These are phyloP conservation scores for Fulmarus glacialis DNA, from an alignment of 2,113 vertebrate genomes.

Conservation along the genomic window DNA sequence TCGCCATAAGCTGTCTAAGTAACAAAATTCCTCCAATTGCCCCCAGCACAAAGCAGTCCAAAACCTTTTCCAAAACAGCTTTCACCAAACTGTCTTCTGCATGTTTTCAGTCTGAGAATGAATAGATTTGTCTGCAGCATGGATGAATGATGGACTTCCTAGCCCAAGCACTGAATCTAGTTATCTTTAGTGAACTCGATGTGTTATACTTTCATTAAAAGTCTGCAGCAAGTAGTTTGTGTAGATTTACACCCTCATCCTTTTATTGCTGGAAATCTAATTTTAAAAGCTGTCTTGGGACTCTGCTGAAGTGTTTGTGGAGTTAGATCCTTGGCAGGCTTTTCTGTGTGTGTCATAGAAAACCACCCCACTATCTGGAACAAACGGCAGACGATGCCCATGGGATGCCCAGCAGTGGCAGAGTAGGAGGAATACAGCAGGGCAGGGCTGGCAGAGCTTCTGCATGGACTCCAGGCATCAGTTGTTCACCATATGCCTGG, in stretches of 20 bases:
- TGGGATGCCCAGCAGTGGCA: background rate
- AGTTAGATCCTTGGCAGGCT: background rate
- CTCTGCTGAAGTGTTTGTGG: background rate
- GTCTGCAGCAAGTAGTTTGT: background rate
- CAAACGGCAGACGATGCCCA: background rate
- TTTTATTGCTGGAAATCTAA: conserved; percentile 16
- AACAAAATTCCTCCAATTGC: background rate
- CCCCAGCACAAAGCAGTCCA: background rate
- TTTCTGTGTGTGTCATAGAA: background rate
- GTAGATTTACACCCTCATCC: background rate
- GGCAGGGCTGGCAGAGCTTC: background rate
- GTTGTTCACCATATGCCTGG: background rate
- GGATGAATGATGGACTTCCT: conserved; percentile 12
- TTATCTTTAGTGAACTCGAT: background rate
- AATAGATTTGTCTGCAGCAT: conserved; percentile 58
- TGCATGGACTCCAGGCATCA: background rate
- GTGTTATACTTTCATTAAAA: conserved; percentile 9
- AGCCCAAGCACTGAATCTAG: background rate
- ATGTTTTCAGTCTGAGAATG: conserved; percentile 40
- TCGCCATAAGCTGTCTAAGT: background rate
- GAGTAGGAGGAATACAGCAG: background rate
- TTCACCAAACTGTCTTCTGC: background rate
- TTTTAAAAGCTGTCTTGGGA: conserved; percentile 11
- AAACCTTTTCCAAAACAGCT: conserved; percentile 9
- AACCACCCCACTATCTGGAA: background rate